Evolutionary conservation across 1,140 invertebrate genomes (phyloP), one percentile per base, ranked within the genome.

Genomic region (Orchesella cincta): DNA sequence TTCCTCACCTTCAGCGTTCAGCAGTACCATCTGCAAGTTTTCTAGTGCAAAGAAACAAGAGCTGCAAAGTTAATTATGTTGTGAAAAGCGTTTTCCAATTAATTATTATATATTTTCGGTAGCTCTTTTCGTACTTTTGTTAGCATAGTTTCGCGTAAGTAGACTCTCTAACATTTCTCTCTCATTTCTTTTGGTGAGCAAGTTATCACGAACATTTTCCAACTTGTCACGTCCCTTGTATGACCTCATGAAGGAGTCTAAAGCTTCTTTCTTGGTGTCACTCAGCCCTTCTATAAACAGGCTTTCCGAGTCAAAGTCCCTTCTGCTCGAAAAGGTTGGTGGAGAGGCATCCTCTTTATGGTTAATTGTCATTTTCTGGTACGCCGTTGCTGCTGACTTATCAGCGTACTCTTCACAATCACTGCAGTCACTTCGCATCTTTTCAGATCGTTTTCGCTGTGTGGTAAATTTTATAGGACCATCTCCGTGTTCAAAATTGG

Each of bases 221-320:
- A 78, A 36, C 1, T 52, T 29, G 1, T 71, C 35, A 26, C 1
- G 12, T 20, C 54, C 77, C 1, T 76, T 26, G 26, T 78, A 77
- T 14, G 46, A 51, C 16, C 33, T 73, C 18, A 80, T 26, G 57
- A 76, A 81, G 26, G n/a, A 73, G n/a, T 78, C 73, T 20, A 78
- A 52, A 12, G 77, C 79, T 71, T 76, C 39, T 67, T 72, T 76
- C 51, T 76, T 77, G 0, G 34, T 35, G 12, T 52, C 3, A 29
- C 54, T 52, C 23, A 74, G 39, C 3, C 71, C 71, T 36, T 73
- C 71, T 23, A 73, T 3, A 31, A 73, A 23, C 29, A 73, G 14
- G 23, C 23, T 67, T 5, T 67, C 62, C 8, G 62, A 67, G 8
- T 67, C 31, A 67, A 67, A 67, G 29, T 46, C 39, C 8, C n/a